Conservation (phyloP, 2,113 vertebrate genomes). For the Puffinus mauretanicus region DNA sequence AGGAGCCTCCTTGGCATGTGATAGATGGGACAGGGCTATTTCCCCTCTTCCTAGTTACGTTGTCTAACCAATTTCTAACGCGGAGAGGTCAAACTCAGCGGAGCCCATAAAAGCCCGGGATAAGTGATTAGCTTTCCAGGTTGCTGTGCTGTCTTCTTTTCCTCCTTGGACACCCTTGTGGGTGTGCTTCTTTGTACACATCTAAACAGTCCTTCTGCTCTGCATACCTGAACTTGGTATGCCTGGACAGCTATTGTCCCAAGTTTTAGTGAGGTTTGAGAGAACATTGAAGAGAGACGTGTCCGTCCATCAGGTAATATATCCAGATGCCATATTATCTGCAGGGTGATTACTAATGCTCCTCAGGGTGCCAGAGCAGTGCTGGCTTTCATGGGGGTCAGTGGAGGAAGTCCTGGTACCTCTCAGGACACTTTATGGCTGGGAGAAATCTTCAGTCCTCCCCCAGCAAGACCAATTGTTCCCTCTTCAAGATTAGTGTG, state of each 20-base stretch:
- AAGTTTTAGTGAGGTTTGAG: neutral
- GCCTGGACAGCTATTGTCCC: neutral
- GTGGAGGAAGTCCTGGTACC: neutral
- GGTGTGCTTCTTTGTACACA: neutral
- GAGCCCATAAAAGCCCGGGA: neutral
- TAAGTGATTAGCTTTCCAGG: neutral
- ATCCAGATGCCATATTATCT: neutral
- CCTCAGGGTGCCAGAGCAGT: neutral
- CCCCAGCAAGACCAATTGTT: accelerated
- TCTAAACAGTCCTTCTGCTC: neutral
- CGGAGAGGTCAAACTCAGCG: neutral
- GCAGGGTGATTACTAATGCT: neutral
- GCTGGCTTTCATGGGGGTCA: neutral
- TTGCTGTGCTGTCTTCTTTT: neutral
- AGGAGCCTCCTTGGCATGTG: neutral
- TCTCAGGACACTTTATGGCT: neutral
- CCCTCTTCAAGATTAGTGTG: neutral
- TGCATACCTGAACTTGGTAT: neutral
- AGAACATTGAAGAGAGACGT: neutral
- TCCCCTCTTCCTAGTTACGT: neutral
- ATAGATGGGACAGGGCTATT: neutral
- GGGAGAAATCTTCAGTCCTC: neutral
- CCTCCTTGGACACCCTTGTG: neutral
- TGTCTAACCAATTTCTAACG: neutral
- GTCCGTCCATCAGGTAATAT: neutral